A percentile compares a stretch with the other conserved stretches of the same genome.
phyloP scores from a whole-genome alignment of 2,797 vertebrate species.

The Sternarchorhynchus goeldii region DNA sequence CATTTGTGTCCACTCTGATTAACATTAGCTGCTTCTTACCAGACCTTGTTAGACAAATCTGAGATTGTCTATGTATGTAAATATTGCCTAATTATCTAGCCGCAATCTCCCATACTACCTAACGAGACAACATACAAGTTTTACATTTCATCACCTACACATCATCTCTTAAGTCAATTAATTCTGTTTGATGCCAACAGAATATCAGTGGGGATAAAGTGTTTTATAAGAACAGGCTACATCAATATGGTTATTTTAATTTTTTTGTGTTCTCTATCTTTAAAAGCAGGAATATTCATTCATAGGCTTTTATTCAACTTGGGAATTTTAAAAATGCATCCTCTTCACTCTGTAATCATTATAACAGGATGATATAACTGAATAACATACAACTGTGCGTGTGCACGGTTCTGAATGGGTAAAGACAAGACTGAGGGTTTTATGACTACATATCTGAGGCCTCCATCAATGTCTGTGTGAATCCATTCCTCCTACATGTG shows the following conservation, averaged over 20 bases:
- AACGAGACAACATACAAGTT: not conserved
- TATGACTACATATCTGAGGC: not conserved
- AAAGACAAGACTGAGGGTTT: slow-evolving; percentile 23
- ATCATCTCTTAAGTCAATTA: slow-evolving; percentile 7
- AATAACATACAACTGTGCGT: not conserved
- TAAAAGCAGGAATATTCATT: not conserved
- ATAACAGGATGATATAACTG: too few relatives aligned
- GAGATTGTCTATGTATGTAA: slow-evolving; percentile 6
- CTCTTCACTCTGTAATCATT: not conserved
- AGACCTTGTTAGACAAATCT: slow-evolving; percentile 19
- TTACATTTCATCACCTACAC: not conserved
- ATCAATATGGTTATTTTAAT: slow-evolving; percentile 19
- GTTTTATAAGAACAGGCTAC: not conserved
- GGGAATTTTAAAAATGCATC: not conserved
- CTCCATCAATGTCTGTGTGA: slow-evolving; percentile 2
- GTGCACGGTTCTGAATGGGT: slow-evolving; percentile 1
- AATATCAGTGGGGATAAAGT: not conserved
- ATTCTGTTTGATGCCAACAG: slow-evolving; percentile 1
- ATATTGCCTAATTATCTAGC: slow-evolving; percentile 4
- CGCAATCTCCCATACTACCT: not conserved
- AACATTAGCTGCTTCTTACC: slow-evolving; percentile 29
- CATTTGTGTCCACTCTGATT: slow-evolving; percentile 43
- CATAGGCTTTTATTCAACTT: too few relatives aligned
- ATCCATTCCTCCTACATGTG: slow-evolving; percentile 13
- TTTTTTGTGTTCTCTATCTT: slow-evolving; percentile 10